Conservation (phyloP, 2,113 vertebrate genomes). For the Podarcis muralis region DNA sequence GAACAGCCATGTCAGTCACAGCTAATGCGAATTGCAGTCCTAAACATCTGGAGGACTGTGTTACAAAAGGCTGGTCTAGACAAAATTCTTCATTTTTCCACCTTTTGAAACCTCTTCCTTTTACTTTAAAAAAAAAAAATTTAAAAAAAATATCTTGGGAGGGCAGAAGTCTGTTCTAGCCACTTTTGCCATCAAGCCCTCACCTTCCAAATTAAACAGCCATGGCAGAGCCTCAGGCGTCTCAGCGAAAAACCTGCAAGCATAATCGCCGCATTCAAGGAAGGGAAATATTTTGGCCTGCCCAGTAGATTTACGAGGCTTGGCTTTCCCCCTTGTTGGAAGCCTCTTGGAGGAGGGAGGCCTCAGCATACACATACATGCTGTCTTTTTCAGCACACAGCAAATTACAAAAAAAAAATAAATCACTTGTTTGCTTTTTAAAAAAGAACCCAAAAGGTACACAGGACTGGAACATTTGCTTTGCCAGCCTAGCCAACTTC, state of each 20-base stretch:
- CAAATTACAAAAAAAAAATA: background rate
- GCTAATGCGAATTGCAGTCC: too few species aligned
- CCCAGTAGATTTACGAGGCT: constrained; percentile 20
- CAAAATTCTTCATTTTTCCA: too few species aligned
- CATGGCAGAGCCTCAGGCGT: background rate
- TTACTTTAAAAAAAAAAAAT: too few species aligned
- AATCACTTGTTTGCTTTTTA: background rate
- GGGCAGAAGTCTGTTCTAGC: background rate
- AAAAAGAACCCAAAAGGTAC: too few species aligned
- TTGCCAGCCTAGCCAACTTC: background rate
- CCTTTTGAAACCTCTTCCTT: too few species aligned
- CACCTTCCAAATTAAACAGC: constrained; percentile 38
- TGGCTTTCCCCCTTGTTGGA: background rate
- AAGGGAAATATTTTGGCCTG: constrained; percentile 46
- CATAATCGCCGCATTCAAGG: constrained; percentile 41
- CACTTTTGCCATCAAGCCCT: background rate
- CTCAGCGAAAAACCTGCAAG: background rate
- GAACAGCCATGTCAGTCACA: too few species aligned
- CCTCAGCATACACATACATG: too few species aligned
- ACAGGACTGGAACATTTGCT: background rate
- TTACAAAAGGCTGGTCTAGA: too few species aligned
- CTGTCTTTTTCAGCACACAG: background rate
- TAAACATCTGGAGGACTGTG: too few species aligned
- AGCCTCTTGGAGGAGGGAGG: background rate
- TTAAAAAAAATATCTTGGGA: background rate